Evolutionary conservation across 2,113 vertebrate genomes (phyloP), one percentile per base, ranked within the genome.

Genomic region (Hippocampus zosterae): DNA sequence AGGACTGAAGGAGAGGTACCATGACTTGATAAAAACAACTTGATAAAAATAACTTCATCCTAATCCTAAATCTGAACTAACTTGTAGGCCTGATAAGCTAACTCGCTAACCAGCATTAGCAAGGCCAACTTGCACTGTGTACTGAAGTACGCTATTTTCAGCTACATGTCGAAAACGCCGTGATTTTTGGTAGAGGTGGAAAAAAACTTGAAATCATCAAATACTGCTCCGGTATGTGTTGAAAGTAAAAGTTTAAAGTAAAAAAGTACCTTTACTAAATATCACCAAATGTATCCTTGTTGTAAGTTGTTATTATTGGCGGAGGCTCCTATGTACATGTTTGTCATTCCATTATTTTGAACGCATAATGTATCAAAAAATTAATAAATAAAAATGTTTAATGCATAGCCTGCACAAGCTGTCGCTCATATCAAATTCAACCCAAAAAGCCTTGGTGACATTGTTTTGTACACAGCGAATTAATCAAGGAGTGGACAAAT

Each of bases 401-500:
- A 29, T 7, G 25, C n/a, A 57, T 59, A 1, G 57, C 0, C 12
- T 60, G 27, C 25, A 60, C 7, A 60, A 60, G 15, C 41, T 46
- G 41, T 25, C 41, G 3, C 40, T 64, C 62, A 25, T 23, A 42
- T 23, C 60, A 52, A 25, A 80, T 67, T 78, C 68, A 82, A 65
- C 60, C 70, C 64, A 69, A 76, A 74, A 84, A 86, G 69, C 86
- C 76, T 62, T 55, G 80, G 75, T 79, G 76, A 74, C 79, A 84
- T 75, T 77, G 81, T 85, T 76, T 78, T n/a, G 72, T 67, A 81
- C 74, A 75, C 69, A 74, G 75, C 84, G 86, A 90, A 89, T 90
- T 87, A 91, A 90, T 91, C 82, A 89, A 85, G 79, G 73, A 79
- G 80, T 74, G 85, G 84, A 91, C 90, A 91, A 91, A 90, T 90